Conservation (phyloP, 2,113 vertebrate species). For the Rhineura floridana region DNA sequence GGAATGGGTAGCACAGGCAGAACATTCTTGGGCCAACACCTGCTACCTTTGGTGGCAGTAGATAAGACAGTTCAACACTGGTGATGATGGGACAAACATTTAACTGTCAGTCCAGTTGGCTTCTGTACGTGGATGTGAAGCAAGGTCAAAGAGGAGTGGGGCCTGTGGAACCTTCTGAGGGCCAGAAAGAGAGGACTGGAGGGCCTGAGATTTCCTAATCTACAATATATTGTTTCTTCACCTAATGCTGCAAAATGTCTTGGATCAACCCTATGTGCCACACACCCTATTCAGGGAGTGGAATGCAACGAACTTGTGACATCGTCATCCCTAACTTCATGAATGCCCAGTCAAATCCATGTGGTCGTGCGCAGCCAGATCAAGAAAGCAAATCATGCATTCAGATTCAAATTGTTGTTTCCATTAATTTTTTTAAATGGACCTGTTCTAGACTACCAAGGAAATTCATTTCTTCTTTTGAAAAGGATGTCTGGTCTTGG, state of each 20-base stretch:
- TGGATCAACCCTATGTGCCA: no score
- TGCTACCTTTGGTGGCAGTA: no score
- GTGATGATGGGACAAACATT: no score
- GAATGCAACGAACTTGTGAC: not conserved
- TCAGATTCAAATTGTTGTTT: not conserved
- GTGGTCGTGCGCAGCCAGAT: not conserved
- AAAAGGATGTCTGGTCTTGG: not conserved
- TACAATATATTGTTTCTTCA: no score
- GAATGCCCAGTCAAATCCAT: not conserved
- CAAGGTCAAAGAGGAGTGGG: no score
- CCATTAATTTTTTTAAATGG: not conserved
- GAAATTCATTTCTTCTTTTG: not conserved
- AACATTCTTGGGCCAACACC: not conserved
- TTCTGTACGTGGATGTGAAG: no score
- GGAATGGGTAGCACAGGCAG: not conserved
- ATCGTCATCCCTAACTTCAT: not conserved
- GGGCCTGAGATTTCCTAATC: no score
- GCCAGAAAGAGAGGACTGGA: no score
- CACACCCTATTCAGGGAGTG: not conserved
- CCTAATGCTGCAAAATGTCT: no score
- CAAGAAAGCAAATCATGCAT: not conserved
- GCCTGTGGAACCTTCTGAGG: no score
- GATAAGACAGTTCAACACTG: no score
- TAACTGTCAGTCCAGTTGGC: no score
- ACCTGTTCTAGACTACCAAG: not conserved